Evolutionary conservation across 2,888 invertebrate species (phyloP).

Genomic region (Caenorhabditis panamensis): DNA sequence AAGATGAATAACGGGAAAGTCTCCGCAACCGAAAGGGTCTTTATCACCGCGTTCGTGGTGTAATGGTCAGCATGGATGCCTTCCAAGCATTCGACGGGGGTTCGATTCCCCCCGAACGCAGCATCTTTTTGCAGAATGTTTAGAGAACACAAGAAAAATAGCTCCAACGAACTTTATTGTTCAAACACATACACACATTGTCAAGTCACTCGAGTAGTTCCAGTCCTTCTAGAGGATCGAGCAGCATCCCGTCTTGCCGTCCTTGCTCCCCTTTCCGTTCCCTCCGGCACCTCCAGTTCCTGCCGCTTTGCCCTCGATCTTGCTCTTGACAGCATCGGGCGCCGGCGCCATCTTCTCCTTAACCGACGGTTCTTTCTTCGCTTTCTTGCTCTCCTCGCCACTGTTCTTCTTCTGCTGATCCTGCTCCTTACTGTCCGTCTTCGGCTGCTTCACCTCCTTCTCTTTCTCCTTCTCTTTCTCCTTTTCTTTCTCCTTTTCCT

Average conservation of each 20-base stretch:
- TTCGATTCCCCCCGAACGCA: constrained; percentile 27
- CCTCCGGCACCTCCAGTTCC: background rate
- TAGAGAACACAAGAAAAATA: too few relatives aligned
- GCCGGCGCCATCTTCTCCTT: background rate
- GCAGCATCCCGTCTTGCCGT: constrained; percentile 38
- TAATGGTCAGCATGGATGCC: constrained; percentile 75
- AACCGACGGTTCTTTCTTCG: constrained; percentile 24
- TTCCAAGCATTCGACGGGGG: constrained; percentile 74
- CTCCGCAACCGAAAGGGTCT: background rate
- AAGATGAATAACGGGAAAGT: background rate
- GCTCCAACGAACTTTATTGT: too few relatives aligned
- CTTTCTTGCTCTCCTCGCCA: constrained; percentile 13
- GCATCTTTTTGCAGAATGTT: constrained; percentile 11
- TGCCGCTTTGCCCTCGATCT: constrained; percentile 6
- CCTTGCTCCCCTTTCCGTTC: background rate
- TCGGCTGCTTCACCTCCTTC: constrained; percentile 7
- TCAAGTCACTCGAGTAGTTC: background rate
- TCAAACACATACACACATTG: too few relatives aligned
- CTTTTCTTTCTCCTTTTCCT: too few relatives aligned
- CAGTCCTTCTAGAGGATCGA: constrained; percentile 10
- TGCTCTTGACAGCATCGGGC: background rate
- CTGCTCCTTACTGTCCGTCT: constrained; percentile 8
- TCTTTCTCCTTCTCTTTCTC: background rate
- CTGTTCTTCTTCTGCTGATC: constrained; percentile 20
- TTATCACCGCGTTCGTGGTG: constrained; percentile 53